phyloP scores from a whole-genome alignment of 2,888 invertebrate species.

The Tholera decimalis region DNA sequence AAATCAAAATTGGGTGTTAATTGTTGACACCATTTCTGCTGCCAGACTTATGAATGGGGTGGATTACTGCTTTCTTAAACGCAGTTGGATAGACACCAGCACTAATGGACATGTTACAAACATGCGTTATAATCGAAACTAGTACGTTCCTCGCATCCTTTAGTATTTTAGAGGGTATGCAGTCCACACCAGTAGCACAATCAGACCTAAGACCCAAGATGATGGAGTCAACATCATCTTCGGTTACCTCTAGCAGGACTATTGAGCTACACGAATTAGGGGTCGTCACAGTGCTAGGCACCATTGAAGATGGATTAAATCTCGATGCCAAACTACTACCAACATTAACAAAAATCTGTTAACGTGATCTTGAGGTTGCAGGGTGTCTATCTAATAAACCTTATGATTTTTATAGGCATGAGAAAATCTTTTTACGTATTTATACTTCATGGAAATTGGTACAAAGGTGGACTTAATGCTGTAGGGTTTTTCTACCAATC shows the following conservation, averaged over 20 bases:
- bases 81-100: neutral
- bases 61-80: neutral
- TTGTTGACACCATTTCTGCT: conserved; percentile 1
- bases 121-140: neutral
- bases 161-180: neutral
- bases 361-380: no score
- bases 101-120: neutral
- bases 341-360: neutral
- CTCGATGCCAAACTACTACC: neutral
- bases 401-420: neutral
- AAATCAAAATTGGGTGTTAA: neutral
- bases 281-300: neutral
- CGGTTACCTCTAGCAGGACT: neutral
- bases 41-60: conserved; percentile 3
- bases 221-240: neutral
- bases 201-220: neutral
- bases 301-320: neutral
- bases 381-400: neutral
- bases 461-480: no score
- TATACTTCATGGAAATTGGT: no score
- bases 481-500: no score
- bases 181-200: neutral
- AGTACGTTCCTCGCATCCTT: neutral
- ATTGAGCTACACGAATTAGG: neutral
- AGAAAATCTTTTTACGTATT: neutral